These are phyloP conservation scores for Benthosema pterotum DNA, from an alignment of 2,797 vertebrate species.

Conservation along the genomic window DNA sequence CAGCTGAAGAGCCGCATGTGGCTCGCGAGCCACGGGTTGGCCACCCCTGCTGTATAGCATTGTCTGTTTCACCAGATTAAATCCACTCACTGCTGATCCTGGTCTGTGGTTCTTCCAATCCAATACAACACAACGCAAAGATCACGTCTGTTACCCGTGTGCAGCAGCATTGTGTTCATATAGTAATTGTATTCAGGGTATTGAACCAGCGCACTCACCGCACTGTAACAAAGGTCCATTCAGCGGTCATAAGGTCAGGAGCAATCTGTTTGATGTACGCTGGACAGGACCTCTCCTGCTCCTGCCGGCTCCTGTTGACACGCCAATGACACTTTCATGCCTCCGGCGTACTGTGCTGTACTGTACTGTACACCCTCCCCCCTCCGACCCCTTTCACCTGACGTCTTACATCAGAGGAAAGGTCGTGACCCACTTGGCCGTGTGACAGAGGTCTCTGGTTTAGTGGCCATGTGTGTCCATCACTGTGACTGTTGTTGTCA, in stretches of 20 bases:
- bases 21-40: too few species aligned
- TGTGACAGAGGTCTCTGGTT: slow-evolving; percentile 45
- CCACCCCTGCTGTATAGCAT: too few species aligned
- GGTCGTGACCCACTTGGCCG: slow-evolving; percentile 43
- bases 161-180: slow-evolving; percentile 5
- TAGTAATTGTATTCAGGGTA: slow-evolving; percentile 5
- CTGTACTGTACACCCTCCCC: neutral
- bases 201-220: slow-evolving; percentile 24
- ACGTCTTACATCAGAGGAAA: slow-evolving; percentile 67
- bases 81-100: too few species aligned
- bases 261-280: slow-evolving; percentile 64
- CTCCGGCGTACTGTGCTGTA: slow-evolving; percentile 5
- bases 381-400: slow-evolving; percentile 29
- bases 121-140: too few species aligned
- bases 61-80: too few species aligned
- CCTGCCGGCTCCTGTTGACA: slow-evolving; percentile 54
- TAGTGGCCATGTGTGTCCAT: slow-evolving; percentile 39
- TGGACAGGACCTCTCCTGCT: slow-evolving; percentile 47
- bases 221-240: slow-evolving; percentile 25
- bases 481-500: slow-evolving; percentile 48
- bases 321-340: slow-evolving; percentile 62
- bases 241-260: slow-evolving; percentile 62
- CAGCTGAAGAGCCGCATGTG: too few species aligned
- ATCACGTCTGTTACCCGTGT: too few species aligned
- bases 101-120: too few species aligned